Percentiles rank a stretch among this genome's conserved stretches.
These are phyloP conservation scores for Nycteola revayana DNA, from an alignment of 2,888 invertebrate genomes.

Conservation along the genomic window DNA sequence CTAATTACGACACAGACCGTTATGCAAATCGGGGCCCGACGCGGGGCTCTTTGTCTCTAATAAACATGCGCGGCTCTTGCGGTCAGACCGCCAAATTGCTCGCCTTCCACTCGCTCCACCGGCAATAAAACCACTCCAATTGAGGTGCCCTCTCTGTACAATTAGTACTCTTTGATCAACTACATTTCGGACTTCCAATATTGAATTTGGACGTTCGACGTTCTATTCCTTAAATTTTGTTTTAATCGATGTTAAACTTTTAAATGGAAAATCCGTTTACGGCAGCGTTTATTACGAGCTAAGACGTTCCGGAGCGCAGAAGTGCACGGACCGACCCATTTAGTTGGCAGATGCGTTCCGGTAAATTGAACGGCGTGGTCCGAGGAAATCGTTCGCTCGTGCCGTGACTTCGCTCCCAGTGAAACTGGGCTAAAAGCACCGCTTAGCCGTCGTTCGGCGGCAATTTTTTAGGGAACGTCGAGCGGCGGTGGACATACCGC, in stretches of 20 bases:
- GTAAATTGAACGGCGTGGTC: slow-evolving; percentile 56
- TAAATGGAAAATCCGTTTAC: slow-evolving; percentile 26
- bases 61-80: slow-evolving; percentile 78
- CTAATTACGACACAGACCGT: slow-evolving; percentile 80
- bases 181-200: slow-evolving; percentile 36
- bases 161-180: slow-evolving; percentile 63
- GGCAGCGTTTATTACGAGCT: slow-evolving; percentile 35
- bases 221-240: slow-evolving; percentile 29
- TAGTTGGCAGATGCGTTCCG: slow-evolving; percentile 57
- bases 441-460: slow-evolving; percentile 47
- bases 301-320: slow-evolving; percentile 18
- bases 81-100: slow-evolving; percentile 75
- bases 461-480: slow-evolving; percentile 61
- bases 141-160: slow-evolving; percentile 57
- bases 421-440: slow-evolving; percentile 67
- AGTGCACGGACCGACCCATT: slow-evolving; percentile 41
- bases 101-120: slow-evolving; percentile 53
- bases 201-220: slow-evolving; percentile 29
- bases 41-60: slow-evolving; percentile 74
- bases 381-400: slow-evolving; percentile 62
- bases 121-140: slow-evolving; percentile 64
- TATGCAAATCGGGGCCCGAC: slow-evolving; percentile 75
- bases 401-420: slow-evolving; percentile 54
- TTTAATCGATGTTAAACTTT: slow-evolving; percentile 29
- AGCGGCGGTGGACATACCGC: slow-evolving; percentile 32